A percentile compares a stretch with the other conserved stretches of the same genome.
phyloP scores from a whole-genome alignment of 2,113 vertebrate species.

The Chauna torquata region DNA sequence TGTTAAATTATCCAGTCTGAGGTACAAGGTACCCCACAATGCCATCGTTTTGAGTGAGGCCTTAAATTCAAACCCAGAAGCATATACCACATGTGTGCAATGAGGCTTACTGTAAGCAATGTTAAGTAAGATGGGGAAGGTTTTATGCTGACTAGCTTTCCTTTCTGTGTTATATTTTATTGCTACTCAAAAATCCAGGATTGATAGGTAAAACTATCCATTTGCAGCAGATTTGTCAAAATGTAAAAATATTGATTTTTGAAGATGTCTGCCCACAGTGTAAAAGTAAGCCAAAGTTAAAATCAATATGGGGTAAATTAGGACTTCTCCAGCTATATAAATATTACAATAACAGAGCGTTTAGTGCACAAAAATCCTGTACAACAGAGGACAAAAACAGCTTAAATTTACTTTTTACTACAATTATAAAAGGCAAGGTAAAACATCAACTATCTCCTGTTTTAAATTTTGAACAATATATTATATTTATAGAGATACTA shows the following conservation, averaged over 20 bases:
- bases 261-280: neutral
- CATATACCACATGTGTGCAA: neutral
- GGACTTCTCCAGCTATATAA: neutral
- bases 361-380: neutral
- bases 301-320: constrained; percentile 59
- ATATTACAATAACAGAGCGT: neutral
- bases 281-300: constrained; percentile 14
- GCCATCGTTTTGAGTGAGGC: neutral
- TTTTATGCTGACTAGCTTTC: neutral
- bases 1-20: neutral
- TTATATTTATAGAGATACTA: neutral
- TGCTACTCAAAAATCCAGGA: neutral
- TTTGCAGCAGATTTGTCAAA: constrained; percentile 20
- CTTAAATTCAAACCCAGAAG: neutral
- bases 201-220: neutral
- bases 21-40: neutral
- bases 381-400: constrained; percentile 17
- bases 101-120: neutral
- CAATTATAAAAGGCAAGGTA: neutral
- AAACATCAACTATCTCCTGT: neutral
- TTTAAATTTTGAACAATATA: neutral
- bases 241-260: constrained; percentile 47
- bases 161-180: neutral
- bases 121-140: neutral
- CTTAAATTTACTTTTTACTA: constrained; percentile 9